Base-by-base conservation (phyloP, 2,797 vertebrate species). In the Nannoperca australis region DNA sequence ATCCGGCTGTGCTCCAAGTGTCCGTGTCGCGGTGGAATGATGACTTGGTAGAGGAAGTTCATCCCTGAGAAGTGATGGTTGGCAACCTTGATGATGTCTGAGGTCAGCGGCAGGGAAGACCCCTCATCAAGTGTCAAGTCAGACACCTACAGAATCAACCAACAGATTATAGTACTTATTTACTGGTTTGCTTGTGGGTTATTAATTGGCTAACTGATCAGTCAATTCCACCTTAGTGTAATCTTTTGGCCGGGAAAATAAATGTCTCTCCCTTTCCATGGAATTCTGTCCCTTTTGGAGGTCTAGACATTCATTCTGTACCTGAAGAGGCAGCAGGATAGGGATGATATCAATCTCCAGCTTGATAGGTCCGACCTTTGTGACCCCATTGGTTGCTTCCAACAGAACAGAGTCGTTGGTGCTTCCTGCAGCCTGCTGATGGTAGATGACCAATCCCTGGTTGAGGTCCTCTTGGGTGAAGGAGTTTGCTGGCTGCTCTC, bases 71-170 rank as follows among this genome's bases (percentile, higher is more conserved):
- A 98, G 89, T 96, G 96, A 60, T 89, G 92, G 88, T 84, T 95
- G 58, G 90, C 71, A 59, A 98, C 94, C 85, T 91, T 95, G 71
- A 99, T 90, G 67, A 95, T 71, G 22, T 96, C 94, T 73, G 95
- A 76, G 49, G 95, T 91, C 40, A 98, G 85, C 0, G 89, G 91
- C 84, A 90, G 92, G 0, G 95, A 96, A 0, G 95, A 94, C 5
- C 97, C 97, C 93, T 98, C 97, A n/a, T 89, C 91, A 22, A 98
- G 86, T 24, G 94, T 96, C 62, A 99, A 90, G 85, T 96, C 96
- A 62, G 93, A 93, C 55, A 97, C 94, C 90, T 94, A 24, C 17
- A 76, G 50, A 68, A 59, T 72, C 13, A 60, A 79, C 10, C 34
- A 58, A 17, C 14, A 66, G 38, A 63, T 18, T 7, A 59, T 14